phyloP scores from a whole-genome alignment of 2,113 vertebrate genomes.

The Protobothrops flavoviridis region DNA sequence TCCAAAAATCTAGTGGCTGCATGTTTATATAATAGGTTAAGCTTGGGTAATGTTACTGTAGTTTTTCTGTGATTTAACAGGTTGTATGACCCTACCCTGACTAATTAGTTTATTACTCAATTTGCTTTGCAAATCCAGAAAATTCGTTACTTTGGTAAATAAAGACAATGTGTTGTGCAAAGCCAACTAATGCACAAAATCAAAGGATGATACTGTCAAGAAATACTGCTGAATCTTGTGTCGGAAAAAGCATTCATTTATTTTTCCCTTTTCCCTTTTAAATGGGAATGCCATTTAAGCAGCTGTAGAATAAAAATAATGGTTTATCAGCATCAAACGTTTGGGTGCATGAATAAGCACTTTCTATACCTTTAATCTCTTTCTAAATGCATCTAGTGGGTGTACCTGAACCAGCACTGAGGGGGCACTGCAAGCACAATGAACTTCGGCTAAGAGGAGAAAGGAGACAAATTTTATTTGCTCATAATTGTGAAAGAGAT shows the following conservation, averaged over 20 bases:
- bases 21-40: not conserved
- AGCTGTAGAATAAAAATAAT: constrained; percentile 1
- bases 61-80: not conserved
- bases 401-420: constrained; percentile 30
- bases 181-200: not conserved
- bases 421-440: constrained; percentile 22
- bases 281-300: constrained; percentile 2
- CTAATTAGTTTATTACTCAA: not conserved
- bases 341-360: not conserved
- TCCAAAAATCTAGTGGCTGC: not conserved
- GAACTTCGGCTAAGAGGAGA: constrained; percentile 20
- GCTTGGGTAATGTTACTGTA: not conserved
- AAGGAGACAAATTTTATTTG: constrained; percentile 28
- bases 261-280: not conserved
- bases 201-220: not conserved
- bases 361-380: constrained; percentile 45
- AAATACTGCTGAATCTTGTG: not conserved
- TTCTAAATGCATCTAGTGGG: constrained; percentile 53
- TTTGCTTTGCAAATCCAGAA: not conserved
- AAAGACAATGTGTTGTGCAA: not conserved
- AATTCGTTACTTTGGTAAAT: not conserved
- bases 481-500: constrained; percentile 45
- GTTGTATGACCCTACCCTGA: not conserved
- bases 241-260: not conserved
- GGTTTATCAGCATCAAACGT: not conserved